Percentiles rank a stretch among this genome's conserved stretches.
Conservation (phyloP, 2,888 invertebrate species). For the Eupithecia inturbata region DNA sequence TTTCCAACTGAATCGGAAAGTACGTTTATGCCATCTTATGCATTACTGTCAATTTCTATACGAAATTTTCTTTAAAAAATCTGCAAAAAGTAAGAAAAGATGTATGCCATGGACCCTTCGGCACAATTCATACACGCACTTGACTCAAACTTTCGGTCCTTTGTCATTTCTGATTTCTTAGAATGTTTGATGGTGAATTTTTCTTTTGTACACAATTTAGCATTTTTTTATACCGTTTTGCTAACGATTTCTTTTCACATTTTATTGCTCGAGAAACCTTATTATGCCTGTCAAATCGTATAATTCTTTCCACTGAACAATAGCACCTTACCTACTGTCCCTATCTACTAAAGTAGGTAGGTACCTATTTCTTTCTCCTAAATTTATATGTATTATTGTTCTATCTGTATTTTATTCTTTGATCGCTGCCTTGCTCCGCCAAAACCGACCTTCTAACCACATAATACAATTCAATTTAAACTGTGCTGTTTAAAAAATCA, state of each 20-base stretch:
- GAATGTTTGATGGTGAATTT: not conserved
- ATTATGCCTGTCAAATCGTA: slow-evolving; percentile 5
- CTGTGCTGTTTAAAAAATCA: slow-evolving; percentile 5
- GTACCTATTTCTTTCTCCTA: slow-evolving; percentile 8
- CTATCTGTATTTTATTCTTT: slow-evolving; percentile 37
- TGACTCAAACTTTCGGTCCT: not conserved
- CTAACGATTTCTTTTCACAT: not conserved
- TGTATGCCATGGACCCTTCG: too few species aligned
- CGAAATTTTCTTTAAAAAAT: too few species aligned
- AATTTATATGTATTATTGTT: slow-evolving; percentile 37
- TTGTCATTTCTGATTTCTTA: not conserved
- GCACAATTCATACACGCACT: not conserved
- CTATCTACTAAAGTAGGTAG: not conserved
- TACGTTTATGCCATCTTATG: too few species aligned
- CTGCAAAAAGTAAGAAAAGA: too few species aligned
- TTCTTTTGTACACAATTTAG: slow-evolving; percentile 4
- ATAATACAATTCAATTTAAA: slow-evolving; percentile 15
- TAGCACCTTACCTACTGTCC: slow-evolving; percentile 4
- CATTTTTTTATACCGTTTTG: too few species aligned
- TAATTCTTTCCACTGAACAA: not conserved
- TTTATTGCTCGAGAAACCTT: slow-evolving; percentile 5
- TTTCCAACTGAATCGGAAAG: too few species aligned
- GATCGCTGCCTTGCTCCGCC: slow-evolving; percentile 19
- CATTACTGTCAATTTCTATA: too few species aligned
- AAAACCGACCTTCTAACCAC: slow-evolving; percentile 16